Conservation (phyloP, 2,888 invertebrate species). For the Ariolimax columbianus region DNA sequence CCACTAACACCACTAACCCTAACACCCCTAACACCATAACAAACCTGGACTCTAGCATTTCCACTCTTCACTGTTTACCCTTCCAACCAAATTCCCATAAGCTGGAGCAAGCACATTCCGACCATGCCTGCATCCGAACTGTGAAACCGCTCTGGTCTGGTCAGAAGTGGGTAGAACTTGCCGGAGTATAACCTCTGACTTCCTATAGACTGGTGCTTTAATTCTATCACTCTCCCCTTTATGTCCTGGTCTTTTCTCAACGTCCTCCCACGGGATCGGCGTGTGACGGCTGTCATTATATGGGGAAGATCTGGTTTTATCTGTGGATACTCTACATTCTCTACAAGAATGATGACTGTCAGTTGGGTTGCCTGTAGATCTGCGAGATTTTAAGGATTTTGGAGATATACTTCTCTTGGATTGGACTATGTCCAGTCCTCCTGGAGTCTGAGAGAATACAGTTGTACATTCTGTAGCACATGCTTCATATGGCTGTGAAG, state of each 20-base stretch:
- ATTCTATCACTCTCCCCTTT: neutral
- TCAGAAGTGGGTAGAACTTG: neutral
- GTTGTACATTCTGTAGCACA: neutral
- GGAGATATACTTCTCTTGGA: neutral
- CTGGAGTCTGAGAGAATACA: neutral
- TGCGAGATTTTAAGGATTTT: neutral
- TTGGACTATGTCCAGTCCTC: neutral
- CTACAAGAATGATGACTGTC: neutral
- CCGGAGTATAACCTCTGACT: conserved; percentile 34
- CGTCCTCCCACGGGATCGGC: conserved; percentile 31
- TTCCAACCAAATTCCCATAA: conserved; percentile 48
- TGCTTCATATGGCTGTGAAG: neutral
- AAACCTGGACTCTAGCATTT: neutral
- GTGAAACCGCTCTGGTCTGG: conserved; percentile 24
- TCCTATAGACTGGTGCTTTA: neutral
- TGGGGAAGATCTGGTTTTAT: neutral
- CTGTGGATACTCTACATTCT: neutral
- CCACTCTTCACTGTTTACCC: conserved; percentile 30
- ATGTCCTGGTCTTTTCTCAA: neutral
- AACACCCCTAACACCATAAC: neutral
- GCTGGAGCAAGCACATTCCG: conserved; percentile 32
- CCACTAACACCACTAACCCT: neutral
- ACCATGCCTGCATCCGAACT: conserved; percentile 10
- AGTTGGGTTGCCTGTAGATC: neutral
- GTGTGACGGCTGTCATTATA: conserved; percentile 20